A percentile compares a stretch with the other conserved stretches of the same genome.
Evolutionary conservation across 2,113 vertebrate species (phyloP).

Genomic region (Mastomys natalensis): DNA sequence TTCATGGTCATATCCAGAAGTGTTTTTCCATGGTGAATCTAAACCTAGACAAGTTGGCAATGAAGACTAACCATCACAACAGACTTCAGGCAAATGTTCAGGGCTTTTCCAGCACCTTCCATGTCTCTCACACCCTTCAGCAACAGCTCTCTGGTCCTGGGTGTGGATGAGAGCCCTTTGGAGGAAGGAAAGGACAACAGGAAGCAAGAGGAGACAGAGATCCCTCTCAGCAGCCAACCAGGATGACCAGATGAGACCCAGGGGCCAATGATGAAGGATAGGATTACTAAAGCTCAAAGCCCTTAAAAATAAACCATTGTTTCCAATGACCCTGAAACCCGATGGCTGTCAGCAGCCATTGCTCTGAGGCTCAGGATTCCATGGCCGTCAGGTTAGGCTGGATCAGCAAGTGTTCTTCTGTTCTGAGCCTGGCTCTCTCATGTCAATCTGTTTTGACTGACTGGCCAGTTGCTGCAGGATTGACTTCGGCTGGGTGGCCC

Average conservation of each 20-base stretch:
- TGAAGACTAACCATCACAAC: neutral
- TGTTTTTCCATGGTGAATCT: neutral
- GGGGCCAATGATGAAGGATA: neutral
- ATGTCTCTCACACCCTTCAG: neutral
- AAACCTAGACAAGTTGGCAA: neutral
- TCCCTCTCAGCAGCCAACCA: neutral
- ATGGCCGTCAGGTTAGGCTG: neutral
- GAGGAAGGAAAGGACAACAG: neutral
- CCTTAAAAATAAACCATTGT: neutral
- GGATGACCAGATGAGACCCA: neutral
- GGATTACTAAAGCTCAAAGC: neutral
- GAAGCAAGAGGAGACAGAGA: neutral
- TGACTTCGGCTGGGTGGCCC: neutral
- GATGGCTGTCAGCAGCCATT: neutral
- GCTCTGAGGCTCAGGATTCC: neutral
- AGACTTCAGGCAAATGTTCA: neutral
- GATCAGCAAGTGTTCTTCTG: conserved; percentile 7
- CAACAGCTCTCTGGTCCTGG: neutral
- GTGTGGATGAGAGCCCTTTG: neutral
- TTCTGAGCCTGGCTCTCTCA: neutral
- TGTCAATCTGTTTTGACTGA: neutral
- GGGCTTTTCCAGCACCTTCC: neutral
- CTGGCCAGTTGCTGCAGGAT: neutral
- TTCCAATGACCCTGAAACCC: neutral
- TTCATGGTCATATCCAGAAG: too few relatives aligned